Percentiles rank a stretch among this genome's conserved stretches.
Evolutionary conservation across 1,140 invertebrate genomes (phyloP).

Genomic region (Colletes latitarsis): DNA sequence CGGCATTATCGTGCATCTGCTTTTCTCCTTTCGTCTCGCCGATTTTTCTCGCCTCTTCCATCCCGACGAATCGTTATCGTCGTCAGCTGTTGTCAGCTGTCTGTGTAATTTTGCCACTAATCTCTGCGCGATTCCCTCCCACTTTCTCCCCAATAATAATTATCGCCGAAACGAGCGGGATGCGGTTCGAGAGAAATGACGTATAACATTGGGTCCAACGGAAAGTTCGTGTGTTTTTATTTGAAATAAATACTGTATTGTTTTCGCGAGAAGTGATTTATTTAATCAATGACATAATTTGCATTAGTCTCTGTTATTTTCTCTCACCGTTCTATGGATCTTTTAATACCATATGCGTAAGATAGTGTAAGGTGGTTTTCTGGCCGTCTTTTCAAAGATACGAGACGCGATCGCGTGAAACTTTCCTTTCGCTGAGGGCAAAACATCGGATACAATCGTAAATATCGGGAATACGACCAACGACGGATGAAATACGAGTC

Average conservation of each 20-base stretch:
- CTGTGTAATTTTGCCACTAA: neutral
- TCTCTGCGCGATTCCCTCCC: neutral
- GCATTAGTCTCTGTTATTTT: too few species aligned
- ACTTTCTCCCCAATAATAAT: too few species aligned
- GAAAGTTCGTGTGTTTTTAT: too few species aligned
- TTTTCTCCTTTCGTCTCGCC: constrained; percentile 3
- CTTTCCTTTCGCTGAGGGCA: too few species aligned
- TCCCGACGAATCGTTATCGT: neutral
- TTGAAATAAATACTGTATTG: too few species aligned
- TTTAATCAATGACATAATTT: too few species aligned
- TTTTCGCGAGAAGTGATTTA: too few species aligned
- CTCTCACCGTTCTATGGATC: too few species aligned
- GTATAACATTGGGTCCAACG: too few species aligned
- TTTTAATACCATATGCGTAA: too few species aligned
- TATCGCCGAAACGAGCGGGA: neutral
- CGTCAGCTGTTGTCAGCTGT: neutral
- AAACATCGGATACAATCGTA: neutral
- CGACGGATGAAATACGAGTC: constrained; percentile 9
- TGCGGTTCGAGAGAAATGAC: too few species aligned
- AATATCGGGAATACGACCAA: neutral
- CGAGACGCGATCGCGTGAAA: neutral
- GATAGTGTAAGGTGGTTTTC: too few species aligned
- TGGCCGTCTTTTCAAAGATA: neutral
- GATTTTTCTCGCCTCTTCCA: neutral
- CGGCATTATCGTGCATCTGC: constrained; percentile 45